Percentiles rank a stretch among this genome's conserved stretches.
These are phyloP conservation scores for Pegea sp. DNA, from an alignment of 23 tunicate genomes.

Conservation along the genomic window DNA sequence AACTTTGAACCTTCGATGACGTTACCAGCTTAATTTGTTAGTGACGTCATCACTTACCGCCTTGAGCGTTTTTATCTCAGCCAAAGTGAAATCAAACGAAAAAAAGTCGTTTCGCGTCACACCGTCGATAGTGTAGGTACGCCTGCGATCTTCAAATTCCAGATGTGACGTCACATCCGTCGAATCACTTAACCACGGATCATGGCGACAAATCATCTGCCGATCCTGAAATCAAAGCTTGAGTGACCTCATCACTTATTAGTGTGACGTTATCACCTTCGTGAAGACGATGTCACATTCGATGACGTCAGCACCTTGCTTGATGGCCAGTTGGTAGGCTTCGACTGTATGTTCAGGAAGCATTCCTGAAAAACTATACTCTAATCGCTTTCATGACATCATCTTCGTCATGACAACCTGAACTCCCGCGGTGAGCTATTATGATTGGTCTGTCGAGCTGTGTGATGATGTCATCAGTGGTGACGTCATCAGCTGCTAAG, in stretches of 20 bases:
- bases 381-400: too few relatives aligned
- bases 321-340: conserved; percentile 60
- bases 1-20: conserved; percentile 9
- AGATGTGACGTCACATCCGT: conserved; percentile 29
- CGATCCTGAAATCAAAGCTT: conserved; percentile 62
- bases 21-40: not conserved
- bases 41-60: conserved; percentile 11
- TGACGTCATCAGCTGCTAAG: too few relatives aligned
- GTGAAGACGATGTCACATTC: conserved; percentile 87
- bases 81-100: conserved; percentile 67
- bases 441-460: not conserved
- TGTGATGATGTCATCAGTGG: too few relatives aligned
- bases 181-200: conserved; percentile 38
- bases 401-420: not conserved
- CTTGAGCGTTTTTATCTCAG: conserved; percentile 27
- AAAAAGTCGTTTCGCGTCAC: conserved; percentile 43
- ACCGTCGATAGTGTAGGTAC: conserved; percentile 17
- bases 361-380: too few relatives aligned
- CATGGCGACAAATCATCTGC: conserved; percentile 67
- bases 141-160: conserved; percentile 30
- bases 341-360: conserved; percentile 75
- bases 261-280: too few relatives aligned
- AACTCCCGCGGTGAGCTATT: not conserved
- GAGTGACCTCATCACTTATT: conserved; percentile 4
- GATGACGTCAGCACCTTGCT: conserved; percentile 87